Evolutionary conservation across 2,113 vertebrate genomes (phyloP).

Genomic region (Podiceps cristatus): DNA sequence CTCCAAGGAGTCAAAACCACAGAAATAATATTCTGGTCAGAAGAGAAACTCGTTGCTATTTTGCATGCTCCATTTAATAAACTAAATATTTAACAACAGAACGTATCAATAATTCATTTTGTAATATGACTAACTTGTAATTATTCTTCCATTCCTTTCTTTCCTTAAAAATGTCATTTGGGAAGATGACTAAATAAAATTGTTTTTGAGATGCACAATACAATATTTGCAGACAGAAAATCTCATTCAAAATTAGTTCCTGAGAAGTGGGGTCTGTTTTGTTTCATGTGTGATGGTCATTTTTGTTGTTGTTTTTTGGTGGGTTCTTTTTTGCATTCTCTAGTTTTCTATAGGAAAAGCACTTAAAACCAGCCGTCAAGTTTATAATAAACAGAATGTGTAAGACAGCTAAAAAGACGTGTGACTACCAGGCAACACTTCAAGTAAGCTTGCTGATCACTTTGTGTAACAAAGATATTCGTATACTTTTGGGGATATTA

Average conservation of each 20-base stretch:
- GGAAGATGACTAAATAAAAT: background rate
- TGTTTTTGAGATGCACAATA: background rate
- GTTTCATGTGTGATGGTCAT: too few species aligned
- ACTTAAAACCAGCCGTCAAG: background rate
- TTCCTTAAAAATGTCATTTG: background rate
- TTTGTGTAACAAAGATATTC: background rate
- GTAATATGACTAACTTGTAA: conserved; percentile 13
- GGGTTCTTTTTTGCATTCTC: background rate
- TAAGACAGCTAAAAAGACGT: background rate
- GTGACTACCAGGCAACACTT: background rate
- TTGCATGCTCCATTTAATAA: conserved; percentile 45
- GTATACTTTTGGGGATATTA: background rate
- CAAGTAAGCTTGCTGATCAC: background rate
- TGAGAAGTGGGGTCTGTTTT: background rate
- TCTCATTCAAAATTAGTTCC: background rate
- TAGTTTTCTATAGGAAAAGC: background rate
- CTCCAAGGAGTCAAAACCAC: conserved; percentile 11
- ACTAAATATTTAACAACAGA: conserved; percentile 63
- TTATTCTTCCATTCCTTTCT: conserved; percentile 20
- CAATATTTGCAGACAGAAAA: background rate
- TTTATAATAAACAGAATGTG: background rate
- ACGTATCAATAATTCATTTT: conserved; percentile 53
- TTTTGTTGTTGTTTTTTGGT: too few species aligned
- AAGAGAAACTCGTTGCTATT: background rate
- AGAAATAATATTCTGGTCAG: conserved; percentile 7